Evolutionary conservation across 2,797 vertebrate species (phyloP).

Genomic region (Dicrostonyx torquatus): DNA sequence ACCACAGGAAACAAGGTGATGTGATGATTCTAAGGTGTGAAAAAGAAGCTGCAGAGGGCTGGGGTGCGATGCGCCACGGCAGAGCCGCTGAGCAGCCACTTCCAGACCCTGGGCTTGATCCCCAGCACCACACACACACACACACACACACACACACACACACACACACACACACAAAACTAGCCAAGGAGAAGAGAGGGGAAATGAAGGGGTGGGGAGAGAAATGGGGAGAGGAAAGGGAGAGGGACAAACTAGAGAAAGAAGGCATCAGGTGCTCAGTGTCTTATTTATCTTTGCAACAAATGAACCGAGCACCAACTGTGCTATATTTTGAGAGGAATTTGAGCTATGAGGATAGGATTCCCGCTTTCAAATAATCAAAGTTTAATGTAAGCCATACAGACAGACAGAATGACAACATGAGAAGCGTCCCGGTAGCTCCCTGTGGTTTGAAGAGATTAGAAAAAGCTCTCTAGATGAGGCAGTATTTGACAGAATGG

Average conservation of each 20-base stretch:
- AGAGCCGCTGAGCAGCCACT: too few relatives aligned
- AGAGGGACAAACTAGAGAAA: not conserved
- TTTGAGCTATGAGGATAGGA: not conserved
- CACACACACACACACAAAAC: too few relatives aligned
- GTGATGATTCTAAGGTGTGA: not conserved
- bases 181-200: not conserved
- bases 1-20: not conserved
- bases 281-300: not conserved
- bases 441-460: not conserved
- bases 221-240: not conserved
- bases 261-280: not conserved
- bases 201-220: too few relatives aligned
- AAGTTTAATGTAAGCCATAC: not conserved
- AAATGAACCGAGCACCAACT: not conserved
- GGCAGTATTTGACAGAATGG: not conserved
- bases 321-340: not conserved
- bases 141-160: too few relatives aligned
- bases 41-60: too few relatives aligned
- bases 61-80: too few relatives aligned
- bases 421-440: not conserved
- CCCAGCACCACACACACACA: not conserved
- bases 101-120: not conserved
- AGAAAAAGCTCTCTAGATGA: not conserved
- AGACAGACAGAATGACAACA: not conserved
- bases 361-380: not conserved